Evolutionary conservation across 1,140 invertebrate species (phyloP).

Genomic region (Calliphora vicina): DNA sequence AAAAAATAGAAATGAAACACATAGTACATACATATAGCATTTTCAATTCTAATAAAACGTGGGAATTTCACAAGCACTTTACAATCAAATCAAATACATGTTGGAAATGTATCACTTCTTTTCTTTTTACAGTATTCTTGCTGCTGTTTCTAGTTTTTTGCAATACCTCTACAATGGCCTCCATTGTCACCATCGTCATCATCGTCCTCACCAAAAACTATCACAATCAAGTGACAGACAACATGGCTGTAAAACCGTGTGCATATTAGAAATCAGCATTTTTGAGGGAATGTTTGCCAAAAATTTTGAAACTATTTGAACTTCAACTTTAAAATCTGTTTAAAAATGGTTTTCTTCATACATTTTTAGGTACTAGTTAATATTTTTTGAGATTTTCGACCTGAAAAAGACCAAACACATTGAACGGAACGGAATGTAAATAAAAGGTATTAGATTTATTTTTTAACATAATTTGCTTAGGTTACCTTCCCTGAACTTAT

Average conservation of each 20-base stretch:
- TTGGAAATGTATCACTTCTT: slow-evolving; percentile 3
- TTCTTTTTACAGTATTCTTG: neutral
- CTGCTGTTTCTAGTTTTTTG: neutral
- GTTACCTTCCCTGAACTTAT: too few relatives aligned
- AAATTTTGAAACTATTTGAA: too few relatives aligned
- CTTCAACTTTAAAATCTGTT: too few relatives aligned
- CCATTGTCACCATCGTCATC: neutral
- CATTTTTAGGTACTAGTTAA: too few relatives aligned
- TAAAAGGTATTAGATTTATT: too few relatives aligned
- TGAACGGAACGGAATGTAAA: too few relatives aligned
- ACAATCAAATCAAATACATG: slow-evolving; percentile 34
- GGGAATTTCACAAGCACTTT: slow-evolving; percentile 31
- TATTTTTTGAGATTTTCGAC: too few relatives aligned
- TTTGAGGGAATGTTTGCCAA: neutral
- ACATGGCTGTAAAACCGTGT: neutral
- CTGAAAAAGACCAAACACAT: too few relatives aligned
- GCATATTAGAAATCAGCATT: neutral
- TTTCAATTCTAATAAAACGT: slow-evolving; percentile 34
- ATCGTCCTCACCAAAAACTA: neutral
- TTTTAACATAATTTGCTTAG: too few relatives aligned
- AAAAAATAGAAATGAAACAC: neutral
- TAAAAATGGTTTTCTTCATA: too few relatives aligned
- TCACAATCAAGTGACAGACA: neutral
- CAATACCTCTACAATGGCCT: neutral
- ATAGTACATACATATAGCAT: neutral